Conservation (phyloP, 92 coral and sea anemone genomes). For the Blastomussa wellsi region DNA sequence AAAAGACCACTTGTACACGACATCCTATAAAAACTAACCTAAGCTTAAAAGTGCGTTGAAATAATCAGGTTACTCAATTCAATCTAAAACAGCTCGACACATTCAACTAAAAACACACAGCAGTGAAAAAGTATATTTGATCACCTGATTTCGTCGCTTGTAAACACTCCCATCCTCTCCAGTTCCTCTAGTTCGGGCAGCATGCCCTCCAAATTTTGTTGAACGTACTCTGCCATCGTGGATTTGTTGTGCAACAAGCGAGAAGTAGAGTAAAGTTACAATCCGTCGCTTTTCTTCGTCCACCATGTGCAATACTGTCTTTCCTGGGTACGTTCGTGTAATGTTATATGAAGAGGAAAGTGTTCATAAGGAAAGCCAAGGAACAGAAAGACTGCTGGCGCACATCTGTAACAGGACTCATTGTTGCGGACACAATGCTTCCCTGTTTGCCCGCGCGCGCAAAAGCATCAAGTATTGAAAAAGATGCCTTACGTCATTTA, state of each 20-base stretch:
- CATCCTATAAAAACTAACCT: neutral
- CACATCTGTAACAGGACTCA: neutral
- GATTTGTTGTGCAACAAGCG: neutral
- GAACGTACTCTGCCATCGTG: constrained; percentile 95
- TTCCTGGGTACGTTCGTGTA: neutral
- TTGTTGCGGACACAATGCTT: no score
- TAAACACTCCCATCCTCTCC: constrained; percentile 79
- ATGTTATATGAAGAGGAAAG: neutral
- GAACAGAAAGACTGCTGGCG: neutral
- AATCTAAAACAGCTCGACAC: neutral
- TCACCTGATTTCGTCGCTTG: constrained; percentile 77
- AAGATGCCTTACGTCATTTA: no score
- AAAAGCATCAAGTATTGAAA: no score
- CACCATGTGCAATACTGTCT: constrained; percentile 11
- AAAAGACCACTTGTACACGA: neutral
- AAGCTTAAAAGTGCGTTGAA: no score
- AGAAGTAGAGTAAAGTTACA: neutral
- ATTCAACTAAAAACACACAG: neutral
- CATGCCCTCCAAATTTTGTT: constrained; percentile 92
- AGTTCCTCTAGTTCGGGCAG: constrained; percentile 95
- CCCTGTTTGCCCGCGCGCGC: no score
- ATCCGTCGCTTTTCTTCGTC: neutral
- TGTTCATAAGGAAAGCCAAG: neutral
- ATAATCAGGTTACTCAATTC: neutral
- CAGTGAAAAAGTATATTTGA: neutral